Conservation (phyloP, 2,888 invertebrate genomes). For the Tetramorium bicarinatum region DNA sequence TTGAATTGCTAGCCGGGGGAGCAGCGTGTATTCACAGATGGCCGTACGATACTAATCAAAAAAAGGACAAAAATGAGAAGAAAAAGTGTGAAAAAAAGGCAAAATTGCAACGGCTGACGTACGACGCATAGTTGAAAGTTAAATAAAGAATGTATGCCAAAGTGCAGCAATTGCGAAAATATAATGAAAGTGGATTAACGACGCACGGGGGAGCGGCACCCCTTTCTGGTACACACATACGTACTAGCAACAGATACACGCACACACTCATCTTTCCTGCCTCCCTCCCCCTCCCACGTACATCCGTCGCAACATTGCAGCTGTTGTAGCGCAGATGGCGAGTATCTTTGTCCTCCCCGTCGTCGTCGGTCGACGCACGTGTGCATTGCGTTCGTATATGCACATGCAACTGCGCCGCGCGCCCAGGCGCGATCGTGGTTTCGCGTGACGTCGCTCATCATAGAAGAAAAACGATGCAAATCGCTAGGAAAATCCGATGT, state of each 20-base stretch:
- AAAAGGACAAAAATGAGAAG: conserved; percentile 2
- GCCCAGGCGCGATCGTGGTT: conserved; percentile 52
- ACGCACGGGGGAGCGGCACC: conserved; percentile 58
- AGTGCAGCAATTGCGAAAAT: conserved; percentile 72
- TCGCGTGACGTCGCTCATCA: conserved; percentile 27
- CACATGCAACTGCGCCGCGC: conserved; percentile 48
- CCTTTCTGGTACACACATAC: conserved; percentile 12
- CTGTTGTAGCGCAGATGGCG: conserved; percentile 78
- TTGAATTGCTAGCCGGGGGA: not conserved
- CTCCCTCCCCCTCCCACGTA: conserved; percentile 28
- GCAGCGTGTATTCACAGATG: conserved; percentile 17
- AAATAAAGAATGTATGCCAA: conserved; percentile 49
- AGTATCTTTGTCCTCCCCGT: conserved; percentile 65
- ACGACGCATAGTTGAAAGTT: conserved; percentile 12
- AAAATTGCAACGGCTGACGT: conserved; percentile 16
- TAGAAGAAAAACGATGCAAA: conserved; percentile 45
- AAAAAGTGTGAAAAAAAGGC: not conserved
- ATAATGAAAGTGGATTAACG: conserved; percentile 75
- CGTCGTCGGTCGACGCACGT: conserved; percentile 38
- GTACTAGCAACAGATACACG: not conserved
- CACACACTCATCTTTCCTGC: not conserved
- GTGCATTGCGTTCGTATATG: conserved; percentile 39
- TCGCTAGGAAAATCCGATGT: not conserved
- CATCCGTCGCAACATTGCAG: conserved; percentile 72
- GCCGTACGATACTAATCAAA: conserved; percentile 5